A percentile compares a stretch with the other conserved stretches of the same genome.
Conservation (phyloP, 1,140 invertebrate species). For the Atta cephalotes region DNA sequence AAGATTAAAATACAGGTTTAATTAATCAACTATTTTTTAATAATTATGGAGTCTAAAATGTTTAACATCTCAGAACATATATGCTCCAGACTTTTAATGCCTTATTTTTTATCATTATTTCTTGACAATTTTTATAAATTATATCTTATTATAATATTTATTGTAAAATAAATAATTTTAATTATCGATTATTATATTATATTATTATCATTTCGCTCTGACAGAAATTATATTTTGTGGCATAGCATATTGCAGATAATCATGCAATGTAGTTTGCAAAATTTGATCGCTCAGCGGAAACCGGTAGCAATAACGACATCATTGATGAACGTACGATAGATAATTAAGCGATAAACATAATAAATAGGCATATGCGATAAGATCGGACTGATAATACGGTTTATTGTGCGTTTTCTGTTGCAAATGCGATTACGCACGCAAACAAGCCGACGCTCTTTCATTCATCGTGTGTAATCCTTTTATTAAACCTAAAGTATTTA, state of each 20-base stretch:
- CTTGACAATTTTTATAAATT: not conserved
- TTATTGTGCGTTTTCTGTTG: slow-evolving; percentile 45
- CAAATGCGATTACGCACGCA: not conserved
- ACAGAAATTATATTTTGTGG: not conserved
- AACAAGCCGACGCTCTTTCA: slow-evolving; percentile 29
- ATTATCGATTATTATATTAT: slow-evolving; percentile 7
- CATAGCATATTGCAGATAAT: not conserved
- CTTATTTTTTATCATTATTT: not conserved
- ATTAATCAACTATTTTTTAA: not conserved
- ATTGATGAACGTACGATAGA: slow-evolving; percentile 47
- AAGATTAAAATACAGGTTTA: not conserved
- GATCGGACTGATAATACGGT: slow-evolving; percentile 7
- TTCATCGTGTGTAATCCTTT: slow-evolving; percentile 44
- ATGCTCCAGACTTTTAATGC: not conserved
- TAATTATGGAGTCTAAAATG: not conserved
- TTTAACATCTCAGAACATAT: not conserved
- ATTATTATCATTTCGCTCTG: not conserved
- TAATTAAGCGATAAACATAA: slow-evolving; percentile 64
- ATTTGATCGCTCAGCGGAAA: not conserved
- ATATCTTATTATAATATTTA: not conserved
- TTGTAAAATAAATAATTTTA: not conserved
- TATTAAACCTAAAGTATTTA: slow-evolving; percentile 71
- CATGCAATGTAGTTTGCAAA: slow-evolving; percentile 3
- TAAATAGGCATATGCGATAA: slow-evolving; percentile 45
- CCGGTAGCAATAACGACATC: not conserved